These are phyloP conservation scores for Apteryx mantelli DNA, from an alignment of 2,113 vertebrate species.

Conservation along the genomic window DNA sequence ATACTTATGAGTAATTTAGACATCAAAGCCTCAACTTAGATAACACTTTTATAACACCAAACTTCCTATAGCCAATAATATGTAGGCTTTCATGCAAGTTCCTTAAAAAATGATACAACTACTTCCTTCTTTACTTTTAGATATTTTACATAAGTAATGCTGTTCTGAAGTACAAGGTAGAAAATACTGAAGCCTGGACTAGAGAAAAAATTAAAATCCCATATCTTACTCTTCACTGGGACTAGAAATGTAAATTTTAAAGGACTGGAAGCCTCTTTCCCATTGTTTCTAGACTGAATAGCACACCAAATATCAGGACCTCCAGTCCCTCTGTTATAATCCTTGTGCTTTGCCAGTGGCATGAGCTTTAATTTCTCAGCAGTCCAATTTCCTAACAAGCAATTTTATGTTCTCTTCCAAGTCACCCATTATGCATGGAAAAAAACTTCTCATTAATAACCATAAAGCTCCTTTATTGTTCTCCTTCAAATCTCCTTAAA, in stretches of 20 bases:
- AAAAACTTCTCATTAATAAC: slow-evolving; percentile 28
- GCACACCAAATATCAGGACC: background rate
- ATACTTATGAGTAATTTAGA: slow-evolving; percentile 70
- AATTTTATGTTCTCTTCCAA: slow-evolving; percentile 35
- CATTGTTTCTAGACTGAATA: background rate
- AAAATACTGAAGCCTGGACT: background rate
- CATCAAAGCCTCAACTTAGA: slow-evolving; percentile 67
- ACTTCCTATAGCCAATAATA: slow-evolving; percentile 52
- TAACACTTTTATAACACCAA: slow-evolving; percentile 47
- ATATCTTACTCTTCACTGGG: background rate
- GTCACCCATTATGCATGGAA: slow-evolving; percentile 36
- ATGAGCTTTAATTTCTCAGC: slow-evolving; percentile 15
- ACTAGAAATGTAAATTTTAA: background rate
- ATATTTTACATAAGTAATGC: background rate
- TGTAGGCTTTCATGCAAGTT: slow-evolving; percentile 11
- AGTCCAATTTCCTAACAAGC: slow-evolving; percentile 16
- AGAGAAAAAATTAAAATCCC: background rate
- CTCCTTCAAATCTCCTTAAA: slow-evolving; percentile 69
- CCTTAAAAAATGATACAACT: background rate
- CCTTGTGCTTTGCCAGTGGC: background rate
- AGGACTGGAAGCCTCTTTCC: background rate
- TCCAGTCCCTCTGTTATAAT: background rate
- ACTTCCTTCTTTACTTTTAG: background rate
- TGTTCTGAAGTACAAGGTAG: background rate
- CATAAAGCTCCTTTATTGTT: slow-evolving; percentile 51